Evolutionary conservation across 2,113 vertebrate genomes (phyloP).

Genomic region (Rhea americana): DNA sequence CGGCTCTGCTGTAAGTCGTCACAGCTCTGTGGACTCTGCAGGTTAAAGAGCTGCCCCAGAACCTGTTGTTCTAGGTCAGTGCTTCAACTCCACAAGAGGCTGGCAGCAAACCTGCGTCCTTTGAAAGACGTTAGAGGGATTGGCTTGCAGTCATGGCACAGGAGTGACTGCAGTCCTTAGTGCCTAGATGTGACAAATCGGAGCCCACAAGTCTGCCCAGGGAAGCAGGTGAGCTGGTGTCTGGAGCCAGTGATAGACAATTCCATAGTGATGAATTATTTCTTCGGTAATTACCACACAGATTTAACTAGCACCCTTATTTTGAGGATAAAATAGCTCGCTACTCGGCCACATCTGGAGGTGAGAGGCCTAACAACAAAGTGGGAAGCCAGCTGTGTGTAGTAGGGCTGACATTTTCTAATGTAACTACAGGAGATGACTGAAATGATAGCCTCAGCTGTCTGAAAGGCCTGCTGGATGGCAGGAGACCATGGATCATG

Average conservation of each 20-base stretch:
- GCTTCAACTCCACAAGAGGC: neutral
- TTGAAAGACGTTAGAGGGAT: neutral
- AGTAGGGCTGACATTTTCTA: neutral
- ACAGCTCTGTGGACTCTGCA: neutral
- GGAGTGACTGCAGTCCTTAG: neutral
- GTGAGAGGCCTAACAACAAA: accelerated
- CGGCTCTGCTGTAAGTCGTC: neutral
- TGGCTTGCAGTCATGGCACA: accelerated
- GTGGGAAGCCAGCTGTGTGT: accelerated
- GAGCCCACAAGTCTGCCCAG: neutral
- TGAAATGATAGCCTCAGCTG: accelerated
- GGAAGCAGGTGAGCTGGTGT: neutral
- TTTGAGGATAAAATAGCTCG: neutral
- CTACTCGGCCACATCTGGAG: neutral
- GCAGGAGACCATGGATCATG: accelerated
- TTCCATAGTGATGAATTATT: neutral
- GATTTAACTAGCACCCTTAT: neutral
- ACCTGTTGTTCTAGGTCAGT: neutral
- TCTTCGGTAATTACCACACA: neutral
- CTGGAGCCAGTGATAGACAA: neutral
- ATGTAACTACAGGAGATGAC: too few relatives aligned
- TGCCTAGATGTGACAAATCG: accelerated
- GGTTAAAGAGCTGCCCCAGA: neutral
- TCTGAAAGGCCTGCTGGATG: too few relatives aligned
- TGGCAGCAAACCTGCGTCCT: neutral